Evolutionary conservation across 2,113 vertebrate species (phyloP).

Genomic region (Sminthopsis crassicaudata): DNA sequence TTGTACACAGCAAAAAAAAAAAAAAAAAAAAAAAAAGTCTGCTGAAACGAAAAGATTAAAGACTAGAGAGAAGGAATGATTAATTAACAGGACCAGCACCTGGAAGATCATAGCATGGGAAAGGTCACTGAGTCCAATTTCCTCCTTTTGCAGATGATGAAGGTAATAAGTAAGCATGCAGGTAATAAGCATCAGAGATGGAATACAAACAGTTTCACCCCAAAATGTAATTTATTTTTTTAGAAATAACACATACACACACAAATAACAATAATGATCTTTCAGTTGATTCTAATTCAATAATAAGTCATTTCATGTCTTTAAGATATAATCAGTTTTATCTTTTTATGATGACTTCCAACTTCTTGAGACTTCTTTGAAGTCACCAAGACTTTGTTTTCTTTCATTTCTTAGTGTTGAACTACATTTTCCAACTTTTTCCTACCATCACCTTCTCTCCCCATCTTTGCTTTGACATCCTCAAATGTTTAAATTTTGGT

Average conservation of each 20-base stretch:
- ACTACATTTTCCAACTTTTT: background rate
- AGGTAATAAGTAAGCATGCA: background rate
- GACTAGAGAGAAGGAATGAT: background rate
- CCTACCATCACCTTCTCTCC: background rate
- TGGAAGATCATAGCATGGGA: background rate
- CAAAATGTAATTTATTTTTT: background rate
- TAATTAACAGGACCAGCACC: background rate
- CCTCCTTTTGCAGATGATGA: background rate
- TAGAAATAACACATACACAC: background rate
- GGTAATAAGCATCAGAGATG: background rate
- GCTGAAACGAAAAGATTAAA: background rate
- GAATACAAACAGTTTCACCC: background rate
- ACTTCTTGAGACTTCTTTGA: background rate
- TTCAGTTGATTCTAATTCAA: background rate
- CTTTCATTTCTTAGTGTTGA: background rate
- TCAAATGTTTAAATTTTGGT: background rate
- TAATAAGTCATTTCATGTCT: background rate
- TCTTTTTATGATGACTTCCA: background rate
- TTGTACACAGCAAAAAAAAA: background rate
- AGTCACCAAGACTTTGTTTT: background rate
- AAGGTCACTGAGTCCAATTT: background rate
- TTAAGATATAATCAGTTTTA: background rate
- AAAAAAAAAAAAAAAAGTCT: background rate
- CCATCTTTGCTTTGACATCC: background rate
- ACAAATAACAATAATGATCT: background rate